Evolutionary conservation across 2,113 vertebrate genomes (phyloP).

Genomic region (Stegastes partitus): DNA sequence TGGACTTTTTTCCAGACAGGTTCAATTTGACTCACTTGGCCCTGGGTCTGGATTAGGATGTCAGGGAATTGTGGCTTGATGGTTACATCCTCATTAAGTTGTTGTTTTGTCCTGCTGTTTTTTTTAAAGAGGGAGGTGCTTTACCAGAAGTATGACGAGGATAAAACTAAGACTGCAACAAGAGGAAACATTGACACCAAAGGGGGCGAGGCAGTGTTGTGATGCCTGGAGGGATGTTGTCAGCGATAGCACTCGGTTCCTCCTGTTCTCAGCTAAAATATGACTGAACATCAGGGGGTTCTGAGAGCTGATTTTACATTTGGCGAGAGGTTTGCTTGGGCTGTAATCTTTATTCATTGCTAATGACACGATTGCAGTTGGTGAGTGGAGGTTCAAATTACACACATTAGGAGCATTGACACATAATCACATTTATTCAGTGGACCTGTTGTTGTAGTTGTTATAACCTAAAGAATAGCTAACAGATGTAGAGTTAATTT

Average conservation of each 20-base stretch:
- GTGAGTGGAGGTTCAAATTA: slow-evolving; percentile 17
- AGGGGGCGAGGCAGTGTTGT: background rate
- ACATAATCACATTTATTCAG: background rate
- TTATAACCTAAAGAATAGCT: too few relatives aligned
- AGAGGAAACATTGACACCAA: slow-evolving; percentile 9
- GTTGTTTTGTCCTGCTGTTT: slow-evolving; percentile 37
- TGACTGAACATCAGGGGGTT: slow-evolving; percentile 8
- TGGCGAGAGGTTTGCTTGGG: slow-evolving; percentile 24
- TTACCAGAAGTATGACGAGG: slow-evolving; percentile 15
- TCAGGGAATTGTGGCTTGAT: slow-evolving; percentile 56
- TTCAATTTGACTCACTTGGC: slow-evolving; percentile 63
- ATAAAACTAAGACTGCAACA: background rate
- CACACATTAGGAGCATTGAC: background rate
- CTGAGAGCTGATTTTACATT: slow-evolving; percentile 22
- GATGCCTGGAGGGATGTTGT: slow-evolving; percentile 5
- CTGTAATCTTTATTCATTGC: slow-evolving; percentile 3
- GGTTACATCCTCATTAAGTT: slow-evolving; percentile 70
- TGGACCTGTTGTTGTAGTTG: background rate
- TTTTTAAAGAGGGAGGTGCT: slow-evolving; percentile 28
- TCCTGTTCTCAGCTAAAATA: background rate
- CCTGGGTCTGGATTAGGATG: slow-evolving; percentile 69
- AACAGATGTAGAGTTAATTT: too few relatives aligned
- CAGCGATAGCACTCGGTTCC: background rate
- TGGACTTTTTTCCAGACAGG: slow-evolving; percentile 37
- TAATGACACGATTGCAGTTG: slow-evolving; percentile 12